These are phyloP conservation scores for Elmis aenea DNA, from an alignment of 2,888 invertebrate species.

Conservation along the genomic window DNA sequence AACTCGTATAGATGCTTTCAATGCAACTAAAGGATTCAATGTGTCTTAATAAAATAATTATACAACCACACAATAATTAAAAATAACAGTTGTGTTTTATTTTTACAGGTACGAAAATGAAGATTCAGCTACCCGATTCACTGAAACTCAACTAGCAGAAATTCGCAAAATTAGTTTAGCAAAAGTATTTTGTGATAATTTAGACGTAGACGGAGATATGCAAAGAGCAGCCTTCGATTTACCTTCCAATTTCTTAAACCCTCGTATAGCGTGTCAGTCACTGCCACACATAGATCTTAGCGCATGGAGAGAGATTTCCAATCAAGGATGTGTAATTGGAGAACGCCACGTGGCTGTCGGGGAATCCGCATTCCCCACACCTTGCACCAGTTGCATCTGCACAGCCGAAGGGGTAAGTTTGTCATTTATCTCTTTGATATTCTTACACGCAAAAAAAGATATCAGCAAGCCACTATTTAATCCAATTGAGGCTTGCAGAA, in stretches of 20 bases:
- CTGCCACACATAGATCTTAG: conserved; percentile 75
- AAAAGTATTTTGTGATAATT: conserved; percentile 84
- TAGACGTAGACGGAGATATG: conserved; percentile 78
- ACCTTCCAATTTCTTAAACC: conserved; percentile 87
- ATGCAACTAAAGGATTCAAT: conserved; percentile 3
- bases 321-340: conserved; percentile 75
- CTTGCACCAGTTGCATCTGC: conserved; percentile 86
- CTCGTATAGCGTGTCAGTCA: conserved; percentile 77
- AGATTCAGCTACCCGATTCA: conserved; percentile 71
- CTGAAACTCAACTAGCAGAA: conserved; percentile 82
- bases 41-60: neutral
- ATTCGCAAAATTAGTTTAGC: conserved; percentile 80
- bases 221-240: conserved; percentile 87
- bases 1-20: too few relatives aligned
- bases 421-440: neutral
- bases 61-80: neutral
- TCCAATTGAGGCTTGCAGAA: too few relatives aligned
- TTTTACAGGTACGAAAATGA: conserved; percentile 75
- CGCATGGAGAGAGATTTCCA: conserved; percentile 76
- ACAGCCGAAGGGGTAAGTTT: conserved; percentile 75
- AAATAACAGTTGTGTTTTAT: neutral
- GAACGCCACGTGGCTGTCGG: conserved; percentile 74
- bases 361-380: conserved; percentile 81
- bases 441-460: conserved; percentile 3
- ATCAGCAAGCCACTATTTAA: too few relatives aligned